Base-by-base conservation (phyloP, 2,113 vertebrate genomes). In the Chascanopsetta lugubris region DNA sequence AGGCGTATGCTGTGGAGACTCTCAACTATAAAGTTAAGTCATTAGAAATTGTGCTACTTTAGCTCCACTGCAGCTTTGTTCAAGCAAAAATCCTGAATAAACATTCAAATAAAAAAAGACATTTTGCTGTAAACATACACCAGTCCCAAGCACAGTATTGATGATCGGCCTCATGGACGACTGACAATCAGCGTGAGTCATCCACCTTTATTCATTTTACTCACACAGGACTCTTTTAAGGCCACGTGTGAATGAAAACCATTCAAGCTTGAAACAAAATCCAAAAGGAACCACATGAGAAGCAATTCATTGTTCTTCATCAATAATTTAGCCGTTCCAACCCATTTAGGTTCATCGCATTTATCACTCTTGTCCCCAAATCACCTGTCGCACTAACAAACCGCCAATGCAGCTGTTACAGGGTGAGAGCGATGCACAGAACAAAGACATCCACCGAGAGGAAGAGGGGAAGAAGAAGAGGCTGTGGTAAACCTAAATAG, bases 321-420 rank as follows among this genome's bases (percentile, higher is more conserved):
- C 27, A 42, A 67, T 67, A 60, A 74, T 71, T 74, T 18, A 77
- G 49, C 27, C 61, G 53, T 58, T 38, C 47, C 43, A 63, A 15
- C 45, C 27, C n/a, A 48, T 30, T 24, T 38, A 30, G 25, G 13
- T 64, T 50, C 24, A 42, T 30, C 10, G 22, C 1, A 1, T 42
- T n/a, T 29, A 5, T 12, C 36, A 36, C 27, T 54, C 22, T 24
- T 64, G 2, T 32, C 3, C 2, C 8, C n/a, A 26, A 18, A 57
- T 12, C 34, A 40, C 22, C 21, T 62, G 42, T 42, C 11, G 1
- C 40, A 13, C 26, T 42, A 20, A 42, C 15, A 32, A 24, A 46
- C 20, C 43, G n/a, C 51, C 12, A 7, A 18, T 20, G 26, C 46
- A 58, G 20, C 29, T 4, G 22, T n/a, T 15, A 21, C 17, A 22